Conservation (phyloP, 2,113 vertebrate genomes). For the Tautogolabrus adspersus region DNA sequence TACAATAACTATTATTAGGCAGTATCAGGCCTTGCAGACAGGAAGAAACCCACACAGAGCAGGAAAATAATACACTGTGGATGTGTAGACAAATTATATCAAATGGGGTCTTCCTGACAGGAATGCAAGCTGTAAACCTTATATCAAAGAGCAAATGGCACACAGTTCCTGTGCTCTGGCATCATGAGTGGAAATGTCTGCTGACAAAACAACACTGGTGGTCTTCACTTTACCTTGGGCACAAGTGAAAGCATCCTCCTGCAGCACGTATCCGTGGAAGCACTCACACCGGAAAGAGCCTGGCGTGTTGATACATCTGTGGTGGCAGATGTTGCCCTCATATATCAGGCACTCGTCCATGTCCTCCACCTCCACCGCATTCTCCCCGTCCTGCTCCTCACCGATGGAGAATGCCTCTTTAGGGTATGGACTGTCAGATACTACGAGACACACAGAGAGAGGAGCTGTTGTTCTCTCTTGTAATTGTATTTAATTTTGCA, state of each 20-base stretch:
- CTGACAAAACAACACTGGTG: slow-evolving; percentile 12
- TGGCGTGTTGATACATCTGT: slow-evolving; percentile 88
- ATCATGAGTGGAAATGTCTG: slow-evolving; percentile 29
- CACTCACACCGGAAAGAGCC: slow-evolving; percentile 92
- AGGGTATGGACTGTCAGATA: slow-evolving; percentile 85
- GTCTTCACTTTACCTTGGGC: slow-evolving; percentile 81
- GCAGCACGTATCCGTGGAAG: slow-evolving; percentile 87
- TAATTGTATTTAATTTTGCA: slow-evolving; percentile 17
- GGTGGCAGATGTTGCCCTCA: slow-evolving; percentile 86
- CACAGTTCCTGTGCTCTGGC: slow-evolving; percentile 8
- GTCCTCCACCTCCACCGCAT: slow-evolving; percentile 84
- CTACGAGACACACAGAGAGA: slow-evolving; percentile 67
- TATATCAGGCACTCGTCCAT: slow-evolving; percentile 90
- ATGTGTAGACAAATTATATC: slow-evolving; percentile 56
- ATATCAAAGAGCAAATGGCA: slow-evolving; percentile 31
- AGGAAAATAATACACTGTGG: slow-evolving; percentile 68
- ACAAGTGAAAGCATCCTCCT: slow-evolving; percentile 87
- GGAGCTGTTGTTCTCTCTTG: neutral
- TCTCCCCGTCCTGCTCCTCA: slow-evolving; percentile 76
- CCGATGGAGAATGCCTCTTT: slow-evolving; percentile 90
- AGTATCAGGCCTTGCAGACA: slow-evolving; percentile 69
- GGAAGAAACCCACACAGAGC: slow-evolving; percentile 70
- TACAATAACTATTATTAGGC: slow-evolving; percentile 70
- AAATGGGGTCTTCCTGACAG: slow-evolving; percentile 57
- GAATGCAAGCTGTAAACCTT: slow-evolving; percentile 37